Base-by-base conservation (phyloP, 1,140 invertebrate genomes). In the Drosophila nannoptera region DNA sequence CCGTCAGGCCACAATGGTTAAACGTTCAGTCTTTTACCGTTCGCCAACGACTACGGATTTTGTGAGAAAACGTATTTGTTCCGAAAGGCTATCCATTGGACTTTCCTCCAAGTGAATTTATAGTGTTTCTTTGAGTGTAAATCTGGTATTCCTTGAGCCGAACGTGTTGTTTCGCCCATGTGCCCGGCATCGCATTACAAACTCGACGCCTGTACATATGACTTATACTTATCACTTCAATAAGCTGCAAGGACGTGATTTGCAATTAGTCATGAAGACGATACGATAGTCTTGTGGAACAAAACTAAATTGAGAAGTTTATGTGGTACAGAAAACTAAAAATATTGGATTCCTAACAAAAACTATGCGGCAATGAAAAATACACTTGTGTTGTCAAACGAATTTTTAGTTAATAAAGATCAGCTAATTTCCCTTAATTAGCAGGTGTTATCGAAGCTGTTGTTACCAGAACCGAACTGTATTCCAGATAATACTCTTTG, bases 1-100 rank as follows among this genome's bases (percentile, higher is more conserved):
- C 4, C 46, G 14, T 31, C 31, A 4, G 55, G 32, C 35, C 66
- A 35, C n/a, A 69, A 36, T 42, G 67, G 62, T 31, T 49, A 33
- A 53, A 36, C 48, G 29, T 63, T 84, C 78, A 84, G 80, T 84
- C 55, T 61, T 55, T 66, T 60, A 60, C 48, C 66, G 81, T 11
- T 54, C 66, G 71, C 36, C 72, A 66, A 53, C 45, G 55, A 52
- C 45, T 56, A 43, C 69, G 73, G 62, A 84, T 84, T 70, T 63
- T 38, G 35, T 35, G 54, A 38, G 59, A 56, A 49, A 36, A 61
- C 38, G 33, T 46, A 45, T 38, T 38, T 42, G 45, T 22, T 53
- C 22, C 40, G 8, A 64, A 43, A n/a, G 35, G 40, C 14, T 43
- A 48, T 12, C 5, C 29, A 48, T 31, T 5, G 2, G 12, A 48